Conservation (phyloP, 2,797 vertebrate genomes). For the Sus cebifrons region DNA sequence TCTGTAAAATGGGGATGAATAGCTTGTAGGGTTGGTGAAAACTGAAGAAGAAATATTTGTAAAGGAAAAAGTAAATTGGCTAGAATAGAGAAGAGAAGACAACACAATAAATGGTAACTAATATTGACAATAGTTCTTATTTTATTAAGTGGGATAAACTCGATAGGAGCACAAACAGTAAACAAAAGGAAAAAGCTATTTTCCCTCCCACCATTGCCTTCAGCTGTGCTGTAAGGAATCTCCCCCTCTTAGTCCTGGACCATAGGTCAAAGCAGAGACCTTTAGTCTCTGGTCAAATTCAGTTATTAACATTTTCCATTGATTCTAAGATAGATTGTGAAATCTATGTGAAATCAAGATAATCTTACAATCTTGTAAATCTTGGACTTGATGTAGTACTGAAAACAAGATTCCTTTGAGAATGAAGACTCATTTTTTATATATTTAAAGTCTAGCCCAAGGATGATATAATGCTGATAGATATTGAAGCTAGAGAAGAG, state of each 20-base stretch:
- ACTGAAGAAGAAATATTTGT: neutral
- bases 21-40: neutral
- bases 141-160: neutral
- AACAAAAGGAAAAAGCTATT: neutral
- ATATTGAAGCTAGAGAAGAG: neutral
- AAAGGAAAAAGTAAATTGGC: neutral
- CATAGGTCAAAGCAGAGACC: neutral
- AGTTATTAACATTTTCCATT: neutral
- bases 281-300: neutral
- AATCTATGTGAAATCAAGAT: neutral
- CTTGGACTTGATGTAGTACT: neutral
- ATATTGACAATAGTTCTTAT: neutral
- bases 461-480: neutral
- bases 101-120: neutral
- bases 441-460: neutral
- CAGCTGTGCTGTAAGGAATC: neutral
- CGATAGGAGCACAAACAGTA: neutral
- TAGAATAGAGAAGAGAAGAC: neutral
- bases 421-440: slow-evolving; percentile 11
- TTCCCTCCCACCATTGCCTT: neutral
- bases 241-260: neutral
- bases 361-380: neutral
- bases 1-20: neutral
- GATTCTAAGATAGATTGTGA: neutral
- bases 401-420: neutral